Conservation (phyloP, 2,797 vertebrate species). For the Mionectes olivaceus region DNA sequence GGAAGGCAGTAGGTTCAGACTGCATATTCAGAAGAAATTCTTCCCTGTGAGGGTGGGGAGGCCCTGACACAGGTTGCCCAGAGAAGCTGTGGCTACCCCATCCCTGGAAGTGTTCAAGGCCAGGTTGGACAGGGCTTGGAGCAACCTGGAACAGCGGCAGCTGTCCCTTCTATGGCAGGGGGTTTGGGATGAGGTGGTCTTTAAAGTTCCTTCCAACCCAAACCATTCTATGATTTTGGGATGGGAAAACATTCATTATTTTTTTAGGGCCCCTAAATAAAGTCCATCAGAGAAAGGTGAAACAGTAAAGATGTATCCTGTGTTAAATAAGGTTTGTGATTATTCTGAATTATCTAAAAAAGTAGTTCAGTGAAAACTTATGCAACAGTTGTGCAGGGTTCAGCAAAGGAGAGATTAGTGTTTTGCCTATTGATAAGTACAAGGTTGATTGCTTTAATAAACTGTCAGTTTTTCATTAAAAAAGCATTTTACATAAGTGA, state of each 20-base stretch:
- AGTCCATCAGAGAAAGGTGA: background rate
- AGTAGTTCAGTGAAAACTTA: background rate
- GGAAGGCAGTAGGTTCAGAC: background rate
- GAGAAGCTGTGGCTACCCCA: background rate
- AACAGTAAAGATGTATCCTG: background rate
- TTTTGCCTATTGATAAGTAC: background rate
- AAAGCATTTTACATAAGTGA: background rate
- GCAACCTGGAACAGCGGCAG: background rate
- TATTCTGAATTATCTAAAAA: background rate
- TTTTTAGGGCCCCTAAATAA: background rate
- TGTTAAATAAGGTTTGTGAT: background rate
- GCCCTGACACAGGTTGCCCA: background rate
- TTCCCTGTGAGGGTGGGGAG: background rate
- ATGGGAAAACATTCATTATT: background rate
- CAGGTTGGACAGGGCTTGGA: background rate
- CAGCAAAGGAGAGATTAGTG: background rate
- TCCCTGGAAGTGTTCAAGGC: no score
- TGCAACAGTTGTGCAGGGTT: background rate
- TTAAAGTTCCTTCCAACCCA: background rate
- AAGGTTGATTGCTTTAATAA: background rate
- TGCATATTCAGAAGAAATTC: background rate
- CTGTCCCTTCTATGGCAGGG: background rate
- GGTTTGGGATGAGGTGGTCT: background rate
- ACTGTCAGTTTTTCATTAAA: slow-evolving; percentile 3
- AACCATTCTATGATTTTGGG: background rate